Evolutionary conservation across 35 echinoderm and acorn worm species (phyloP).

Genomic region (Ptychodera flava): DNA sequence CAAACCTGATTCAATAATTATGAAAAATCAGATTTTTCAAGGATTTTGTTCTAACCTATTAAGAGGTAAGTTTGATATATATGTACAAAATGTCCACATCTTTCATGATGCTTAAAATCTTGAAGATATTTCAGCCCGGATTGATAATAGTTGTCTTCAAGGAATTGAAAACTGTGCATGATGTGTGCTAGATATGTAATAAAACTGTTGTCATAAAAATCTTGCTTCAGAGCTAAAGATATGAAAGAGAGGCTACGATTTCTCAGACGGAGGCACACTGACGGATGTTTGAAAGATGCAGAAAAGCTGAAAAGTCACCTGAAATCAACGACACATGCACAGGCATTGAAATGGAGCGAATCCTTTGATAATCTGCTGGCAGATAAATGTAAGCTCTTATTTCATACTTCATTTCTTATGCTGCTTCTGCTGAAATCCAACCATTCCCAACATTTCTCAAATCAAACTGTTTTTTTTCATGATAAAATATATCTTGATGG

Average conservation of each 20-base stretch:
- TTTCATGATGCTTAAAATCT: no score
- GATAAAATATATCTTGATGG: not conserved
- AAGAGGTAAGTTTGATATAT: no score
- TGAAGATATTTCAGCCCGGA: no score
- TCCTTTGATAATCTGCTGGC: constrained; percentile 84
- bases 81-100: no score
- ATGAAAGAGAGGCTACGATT: constrained; percentile 93
- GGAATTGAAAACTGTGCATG: no score
- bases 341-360: constrained; percentile 85
- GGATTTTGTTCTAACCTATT: no score
- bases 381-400: constrained; percentile 81
- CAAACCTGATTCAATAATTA: no score
- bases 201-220: no score
- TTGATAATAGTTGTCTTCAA: no score
- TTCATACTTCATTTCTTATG: not conserved
- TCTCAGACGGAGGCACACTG: constrained; percentile 87
- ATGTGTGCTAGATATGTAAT: no score
- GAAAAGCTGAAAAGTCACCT: constrained; percentile 58
- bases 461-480: not conserved
- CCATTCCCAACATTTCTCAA: not conserved
- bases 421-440: not conserved
- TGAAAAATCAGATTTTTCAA: no score
- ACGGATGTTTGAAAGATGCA: constrained; percentile 85
- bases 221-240: constrained; percentile 77
- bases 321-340: constrained; percentile 39